Conservation (phyloP, 2,113 vertebrate species). For the Pyrgilauda ruficollis region DNA sequence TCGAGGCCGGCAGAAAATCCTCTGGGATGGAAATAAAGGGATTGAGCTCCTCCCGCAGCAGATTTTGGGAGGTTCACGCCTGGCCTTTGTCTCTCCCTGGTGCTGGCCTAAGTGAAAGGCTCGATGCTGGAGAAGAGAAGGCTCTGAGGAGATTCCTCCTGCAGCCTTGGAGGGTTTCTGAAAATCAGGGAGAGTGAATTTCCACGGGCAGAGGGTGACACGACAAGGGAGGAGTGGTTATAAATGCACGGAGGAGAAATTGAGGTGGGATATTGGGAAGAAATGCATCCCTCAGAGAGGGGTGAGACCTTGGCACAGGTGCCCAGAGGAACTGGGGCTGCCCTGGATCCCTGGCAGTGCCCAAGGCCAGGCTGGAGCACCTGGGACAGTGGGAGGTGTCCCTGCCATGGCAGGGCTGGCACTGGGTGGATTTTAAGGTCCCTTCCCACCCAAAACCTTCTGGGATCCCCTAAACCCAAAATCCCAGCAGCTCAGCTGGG, state of each 20-base stretch:
- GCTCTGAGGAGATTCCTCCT: accelerated
- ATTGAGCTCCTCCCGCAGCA: accelerated
- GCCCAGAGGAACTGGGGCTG: neutral
- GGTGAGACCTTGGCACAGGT: neutral
- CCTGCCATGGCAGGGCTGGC: neutral
- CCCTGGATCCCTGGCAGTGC: neutral
- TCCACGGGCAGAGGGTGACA: accelerated
- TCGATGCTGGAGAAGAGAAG: too few species aligned
- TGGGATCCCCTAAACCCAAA: accelerated
- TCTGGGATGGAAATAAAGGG: accelerated
- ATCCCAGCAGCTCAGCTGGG: neutral
- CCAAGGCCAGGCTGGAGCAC: neutral
- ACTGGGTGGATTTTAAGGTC: neutral
- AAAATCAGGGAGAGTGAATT: neutral
- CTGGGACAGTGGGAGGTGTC: accelerated
- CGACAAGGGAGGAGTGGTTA: accelerated
- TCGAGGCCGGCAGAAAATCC: neutral
- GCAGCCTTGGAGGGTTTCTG: accelerated
- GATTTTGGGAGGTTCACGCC: neutral
- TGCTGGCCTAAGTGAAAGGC: neutral
- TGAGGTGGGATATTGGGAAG: accelerated
- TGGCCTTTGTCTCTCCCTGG: accelerated
- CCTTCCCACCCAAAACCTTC: neutral
- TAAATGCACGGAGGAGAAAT: neutral
- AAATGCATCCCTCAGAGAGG: accelerated